Conservation (phyloP, 2,888 invertebrate genomes). For the Gortyna flavago region DNA sequence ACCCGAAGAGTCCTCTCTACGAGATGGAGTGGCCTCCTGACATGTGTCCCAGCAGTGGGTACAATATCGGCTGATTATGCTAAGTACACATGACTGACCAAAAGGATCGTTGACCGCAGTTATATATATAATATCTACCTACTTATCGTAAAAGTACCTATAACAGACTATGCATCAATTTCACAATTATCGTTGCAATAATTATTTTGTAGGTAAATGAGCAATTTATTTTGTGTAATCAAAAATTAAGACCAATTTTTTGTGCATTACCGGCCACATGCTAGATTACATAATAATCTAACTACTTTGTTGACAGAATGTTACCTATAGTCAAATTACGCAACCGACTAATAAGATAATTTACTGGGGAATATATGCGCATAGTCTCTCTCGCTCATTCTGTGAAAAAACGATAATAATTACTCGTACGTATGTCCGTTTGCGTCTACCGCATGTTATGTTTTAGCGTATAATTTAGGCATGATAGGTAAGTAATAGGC, state of each 20-base stretch:
- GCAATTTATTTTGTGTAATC: constrained; percentile 17
- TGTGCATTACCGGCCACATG: constrained; percentile 18
- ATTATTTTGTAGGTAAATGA: not conserved
- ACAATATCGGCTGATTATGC: not conserved
- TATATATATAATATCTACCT: not conserved
- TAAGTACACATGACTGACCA: not conserved
- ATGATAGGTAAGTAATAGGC: not conserved
- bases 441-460: constrained; percentile 45
- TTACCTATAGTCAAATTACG: constrained; percentile 35
- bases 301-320: constrained; percentile 18
- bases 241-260: constrained; percentile 23
- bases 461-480: not conserved
- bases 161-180: not conserved
- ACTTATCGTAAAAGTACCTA: not conserved
- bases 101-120: no score
- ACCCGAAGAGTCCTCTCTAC: no score
- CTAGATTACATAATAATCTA: constrained; percentile 37
- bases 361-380: constrained; percentile 56
- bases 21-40: no score
- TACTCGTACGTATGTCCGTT: constrained; percentile 32
- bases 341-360: constrained; percentile 47
- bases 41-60: not conserved
- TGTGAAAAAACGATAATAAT: constrained; percentile 54
- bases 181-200: not conserved
- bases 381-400: constrained; percentile 54